Percentiles rank a stretch among this genome's conserved stretches.
Conservation (phyloP, 2,113 vertebrate genomes). For the Siniperca knerii region DNA sequence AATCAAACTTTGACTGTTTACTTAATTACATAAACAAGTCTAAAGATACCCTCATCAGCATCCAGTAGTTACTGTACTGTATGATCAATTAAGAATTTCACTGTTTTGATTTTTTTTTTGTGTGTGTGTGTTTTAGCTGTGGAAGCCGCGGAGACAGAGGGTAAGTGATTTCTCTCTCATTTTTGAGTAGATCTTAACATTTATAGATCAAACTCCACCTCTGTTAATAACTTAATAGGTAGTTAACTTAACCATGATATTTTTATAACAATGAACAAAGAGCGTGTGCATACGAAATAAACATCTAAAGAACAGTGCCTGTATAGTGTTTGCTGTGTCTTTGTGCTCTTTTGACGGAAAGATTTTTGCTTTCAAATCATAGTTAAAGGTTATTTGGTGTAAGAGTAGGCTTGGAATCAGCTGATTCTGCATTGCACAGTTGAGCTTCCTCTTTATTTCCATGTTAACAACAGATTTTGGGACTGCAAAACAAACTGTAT, state of each 20-base stretch:
- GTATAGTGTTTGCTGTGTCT: neutral
- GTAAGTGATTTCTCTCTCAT: slow-evolving; percentile 26
- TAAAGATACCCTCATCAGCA: neutral
- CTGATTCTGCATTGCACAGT: slow-evolving; percentile 15
- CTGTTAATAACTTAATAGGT: neutral
- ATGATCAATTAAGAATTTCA: neutral
- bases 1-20: neutral
- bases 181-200: neutral
- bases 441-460: slow-evolving; percentile 30
- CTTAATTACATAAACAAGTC: neutral
- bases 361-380: neutral
- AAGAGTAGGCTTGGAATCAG: slow-evolving; percentile 2
- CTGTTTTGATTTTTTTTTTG: neutral
- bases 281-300: neutral
- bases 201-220: slow-evolving; percentile 17
- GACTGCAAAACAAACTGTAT: neutral
- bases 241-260: neutral
- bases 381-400: slow-evolving; percentile 2
- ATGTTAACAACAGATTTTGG: neutral
- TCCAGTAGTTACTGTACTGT: too few species aligned
- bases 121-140: slow-evolving; percentile 25
- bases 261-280: neutral
- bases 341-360: neutral
- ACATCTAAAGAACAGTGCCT: neutral
- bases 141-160: slow-evolving; percentile 30